These are phyloP conservation scores for Phenganax marumi DNA, from an alignment of 92 coral and sea anemone genomes.

Conservation along the genomic window DNA sequence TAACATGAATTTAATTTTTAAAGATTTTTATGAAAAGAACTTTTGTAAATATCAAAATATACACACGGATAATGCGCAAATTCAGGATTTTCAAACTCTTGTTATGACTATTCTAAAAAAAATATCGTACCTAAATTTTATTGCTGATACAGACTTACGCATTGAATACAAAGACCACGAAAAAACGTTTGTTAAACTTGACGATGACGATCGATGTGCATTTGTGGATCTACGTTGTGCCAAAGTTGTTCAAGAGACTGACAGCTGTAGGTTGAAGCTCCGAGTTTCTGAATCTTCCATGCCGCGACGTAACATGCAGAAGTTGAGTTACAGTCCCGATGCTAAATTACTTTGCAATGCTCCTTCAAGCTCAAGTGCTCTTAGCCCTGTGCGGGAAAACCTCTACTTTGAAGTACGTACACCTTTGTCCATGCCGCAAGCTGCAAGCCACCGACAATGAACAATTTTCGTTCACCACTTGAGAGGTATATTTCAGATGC, in stretches of 20 bases:
- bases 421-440: not conserved
- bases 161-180: conserved; percentile 18
- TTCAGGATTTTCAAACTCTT: conserved; percentile 4
- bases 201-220: no score
- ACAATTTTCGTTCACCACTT: conserved; percentile 8
- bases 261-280: no score
- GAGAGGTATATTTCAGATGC: conserved; percentile 18
- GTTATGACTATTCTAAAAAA: not conserved
- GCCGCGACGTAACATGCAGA: no score
- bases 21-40: not conserved
- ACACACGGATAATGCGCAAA: not conserved
- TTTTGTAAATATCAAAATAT: not conserved
- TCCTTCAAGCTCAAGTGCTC: not conserved
- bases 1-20: not conserved
- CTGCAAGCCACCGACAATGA: not conserved
- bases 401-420: conserved; percentile 1
- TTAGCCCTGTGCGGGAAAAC: conserved; percentile 1
- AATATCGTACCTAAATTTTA: conserved; percentile 18
- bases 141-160: not conserved
- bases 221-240: no score
- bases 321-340: no score
- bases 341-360: no score
- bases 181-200: conserved; percentile 2
- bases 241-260: no score
- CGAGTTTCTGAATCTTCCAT: no score